Evolutionary conservation across 2,888 invertebrate species (phyloP).

Genomic region (Xanthorhoe designata): DNA sequence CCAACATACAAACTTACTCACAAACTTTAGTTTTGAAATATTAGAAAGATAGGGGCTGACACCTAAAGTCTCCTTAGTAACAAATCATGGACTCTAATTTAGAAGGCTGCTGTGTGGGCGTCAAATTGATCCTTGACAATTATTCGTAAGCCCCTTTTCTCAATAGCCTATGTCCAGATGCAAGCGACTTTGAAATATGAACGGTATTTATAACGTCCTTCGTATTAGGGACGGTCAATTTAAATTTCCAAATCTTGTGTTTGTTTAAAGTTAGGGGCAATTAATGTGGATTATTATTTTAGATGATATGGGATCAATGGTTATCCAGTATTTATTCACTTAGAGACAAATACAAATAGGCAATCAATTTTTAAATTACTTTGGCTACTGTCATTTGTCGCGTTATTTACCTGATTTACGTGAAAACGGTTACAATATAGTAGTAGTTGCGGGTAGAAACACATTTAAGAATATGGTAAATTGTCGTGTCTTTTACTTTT

Average conservation of each 20-base stretch:
- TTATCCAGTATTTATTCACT: not conserved
- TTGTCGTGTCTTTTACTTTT: too few relatives aligned
- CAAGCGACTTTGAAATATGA: slow-evolving; percentile 84
- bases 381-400: too few relatives aligned
- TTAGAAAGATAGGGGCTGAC: not conserved
- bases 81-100: not conserved
- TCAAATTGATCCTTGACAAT: slow-evolving; percentile 62
- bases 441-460: too few relatives aligned
- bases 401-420: too few relatives aligned
- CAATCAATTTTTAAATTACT: too few relatives aligned
- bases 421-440: too few relatives aligned
- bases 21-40: too few relatives aligned
- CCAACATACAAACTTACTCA: too few relatives aligned
- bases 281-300: not conserved
- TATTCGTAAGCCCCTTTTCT: slow-evolving; percentile 71
- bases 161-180: slow-evolving; percentile 82
- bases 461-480: too few relatives aligned
- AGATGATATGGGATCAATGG: too few relatives aligned
- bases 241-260: slow-evolving; percentile 48
- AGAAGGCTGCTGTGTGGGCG: slow-evolving; percentile 30
- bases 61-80: not conserved
- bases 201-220: slow-evolving; percentile 77
- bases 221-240: slow-evolving; percentile 57
- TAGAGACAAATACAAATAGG: not conserved
- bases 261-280: slow-evolving; percentile 16